Evolutionary conservation across 2,888 invertebrate species (phyloP).

Genomic region (Erebia ligea): DNA sequence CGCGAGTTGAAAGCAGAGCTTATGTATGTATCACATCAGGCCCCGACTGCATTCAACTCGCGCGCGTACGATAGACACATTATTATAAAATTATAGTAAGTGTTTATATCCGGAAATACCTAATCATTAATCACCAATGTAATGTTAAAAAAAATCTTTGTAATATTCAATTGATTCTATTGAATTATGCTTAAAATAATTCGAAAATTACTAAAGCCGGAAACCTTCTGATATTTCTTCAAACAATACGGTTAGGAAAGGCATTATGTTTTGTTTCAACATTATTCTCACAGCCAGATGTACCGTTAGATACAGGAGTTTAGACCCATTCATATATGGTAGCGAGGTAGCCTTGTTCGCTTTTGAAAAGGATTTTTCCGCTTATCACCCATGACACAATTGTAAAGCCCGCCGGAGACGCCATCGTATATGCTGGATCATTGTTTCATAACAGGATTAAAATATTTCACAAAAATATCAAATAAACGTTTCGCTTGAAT

Average conservation of each 20-base stretch:
- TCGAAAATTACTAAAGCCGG: conserved; percentile 16
- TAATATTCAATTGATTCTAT: not conserved
- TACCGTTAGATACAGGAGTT: conserved; percentile 22
- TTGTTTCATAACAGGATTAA: conserved; percentile 40
- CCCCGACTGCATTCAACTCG: too few species aligned
- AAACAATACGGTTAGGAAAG: conserved; percentile 21
- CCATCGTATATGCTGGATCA: conserved; percentile 45
- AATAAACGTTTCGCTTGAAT: not conserved
- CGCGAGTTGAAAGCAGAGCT: too few species aligned
- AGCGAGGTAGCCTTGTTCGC: conserved; percentile 39
- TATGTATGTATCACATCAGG: too few species aligned
- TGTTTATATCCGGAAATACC: too few species aligned
- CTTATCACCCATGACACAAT: conserved; percentile 68
- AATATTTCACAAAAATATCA: conserved; percentile 22
- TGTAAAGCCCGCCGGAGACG: conserved; percentile 46
- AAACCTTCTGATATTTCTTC: conserved; percentile 21
- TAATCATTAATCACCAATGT: too few species aligned
- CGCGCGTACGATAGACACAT: too few species aligned
- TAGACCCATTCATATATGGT: conserved; percentile 24
- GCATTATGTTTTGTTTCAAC: conserved; percentile 23
- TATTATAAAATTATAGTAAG: too few species aligned
- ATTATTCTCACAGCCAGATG: conserved; percentile 24
- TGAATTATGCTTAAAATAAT: not conserved
- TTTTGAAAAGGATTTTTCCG: conserved; percentile 63
- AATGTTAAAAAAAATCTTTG: too few species aligned